Percentiles rank a stretch among this genome's conserved stretches.
Conservation (phyloP, 2,888 invertebrate genomes). For the Rhamphomyia laevipes region DNA sequence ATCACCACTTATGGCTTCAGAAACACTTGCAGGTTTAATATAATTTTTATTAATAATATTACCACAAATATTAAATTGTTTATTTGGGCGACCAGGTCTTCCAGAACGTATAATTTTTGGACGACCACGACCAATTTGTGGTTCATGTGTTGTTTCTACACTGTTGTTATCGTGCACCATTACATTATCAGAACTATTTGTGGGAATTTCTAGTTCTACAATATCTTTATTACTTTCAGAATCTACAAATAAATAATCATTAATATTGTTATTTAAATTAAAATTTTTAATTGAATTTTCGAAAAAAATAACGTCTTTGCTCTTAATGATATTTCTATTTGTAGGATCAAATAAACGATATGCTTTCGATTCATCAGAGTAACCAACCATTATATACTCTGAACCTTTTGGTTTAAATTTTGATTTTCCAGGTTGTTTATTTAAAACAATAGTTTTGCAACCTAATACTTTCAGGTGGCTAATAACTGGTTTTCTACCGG, state of each 20-base stretch:
- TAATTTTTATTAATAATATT: too few relatives aligned
- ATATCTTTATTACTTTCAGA: too few relatives aligned
- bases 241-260: too few relatives aligned
- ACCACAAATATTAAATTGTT: conserved; percentile 8
- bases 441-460: conserved; percentile 3
- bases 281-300: too few relatives aligned
- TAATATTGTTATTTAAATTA: too few relatives aligned
- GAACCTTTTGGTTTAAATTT: conserved; percentile 9
- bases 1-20: not conserved
- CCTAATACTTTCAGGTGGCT: conserved; percentile 11
- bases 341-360: conserved; percentile 4
- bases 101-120: conserved; percentile 12
- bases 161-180: not conserved
- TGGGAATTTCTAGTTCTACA: too few relatives aligned
- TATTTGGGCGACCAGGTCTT: conserved; percentile 11
- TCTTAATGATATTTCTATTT: too few relatives aligned
- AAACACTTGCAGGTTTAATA: not conserved
- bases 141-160: conserved; percentile 2
- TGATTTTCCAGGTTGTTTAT: conserved; percentile 1
- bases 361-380: conserved; percentile 1
- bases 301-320: too few relatives aligned
- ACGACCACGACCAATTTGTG: conserved; percentile 12
- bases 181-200: too few relatives aligned
- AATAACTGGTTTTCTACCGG: conserved; percentile 9
- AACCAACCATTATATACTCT: conserved; percentile 10